Conservation (phyloP, 2,797 vertebrate species). For the Rhinatrema bivittatum region DNA sequence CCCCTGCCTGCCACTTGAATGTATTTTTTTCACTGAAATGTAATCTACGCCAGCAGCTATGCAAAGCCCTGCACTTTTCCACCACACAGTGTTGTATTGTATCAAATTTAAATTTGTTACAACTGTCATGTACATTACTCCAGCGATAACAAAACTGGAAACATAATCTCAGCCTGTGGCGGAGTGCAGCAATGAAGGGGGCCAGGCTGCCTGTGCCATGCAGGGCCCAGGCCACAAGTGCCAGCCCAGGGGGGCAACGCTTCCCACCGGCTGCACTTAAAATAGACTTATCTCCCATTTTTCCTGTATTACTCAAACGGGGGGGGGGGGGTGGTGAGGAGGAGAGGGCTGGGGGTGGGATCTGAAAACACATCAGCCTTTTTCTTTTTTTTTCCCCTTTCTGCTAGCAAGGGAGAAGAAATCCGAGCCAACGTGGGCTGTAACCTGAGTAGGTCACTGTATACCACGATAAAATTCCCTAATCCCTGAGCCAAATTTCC, state of each 20-base stretch:
- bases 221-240: constrained; percentile 25
- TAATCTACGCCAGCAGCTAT: constrained; percentile 33
- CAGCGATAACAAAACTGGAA: constrained; percentile 55
- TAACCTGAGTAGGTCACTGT: constrained; percentile 97
- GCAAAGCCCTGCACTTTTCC: constrained; percentile 42
- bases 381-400: no score
- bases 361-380: constrained; percentile 55
- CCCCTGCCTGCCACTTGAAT: constrained; percentile 29
- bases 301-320: no score
- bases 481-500: constrained; percentile 94
- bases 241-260: constrained; percentile 34
- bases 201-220: no score
- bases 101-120: constrained; percentile 59
- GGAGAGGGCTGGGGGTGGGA: constrained; percentile 20
- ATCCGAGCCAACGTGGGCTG: constrained; percentile 76
- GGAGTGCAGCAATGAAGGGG: no score
- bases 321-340: constrained; percentile 37
- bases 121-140: constrained; percentile 42
- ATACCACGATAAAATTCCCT: constrained; percentile 98
- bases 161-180: constrained; percentile 59
- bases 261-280: no score
- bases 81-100: constrained; percentile 45
- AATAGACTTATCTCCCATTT: no score
- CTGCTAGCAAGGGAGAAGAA: constrained; percentile 72
- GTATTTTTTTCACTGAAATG: constrained; percentile 36